Conservation (phyloP, 2,888 invertebrate genomes). For the Trichacis sp. region DNA sequence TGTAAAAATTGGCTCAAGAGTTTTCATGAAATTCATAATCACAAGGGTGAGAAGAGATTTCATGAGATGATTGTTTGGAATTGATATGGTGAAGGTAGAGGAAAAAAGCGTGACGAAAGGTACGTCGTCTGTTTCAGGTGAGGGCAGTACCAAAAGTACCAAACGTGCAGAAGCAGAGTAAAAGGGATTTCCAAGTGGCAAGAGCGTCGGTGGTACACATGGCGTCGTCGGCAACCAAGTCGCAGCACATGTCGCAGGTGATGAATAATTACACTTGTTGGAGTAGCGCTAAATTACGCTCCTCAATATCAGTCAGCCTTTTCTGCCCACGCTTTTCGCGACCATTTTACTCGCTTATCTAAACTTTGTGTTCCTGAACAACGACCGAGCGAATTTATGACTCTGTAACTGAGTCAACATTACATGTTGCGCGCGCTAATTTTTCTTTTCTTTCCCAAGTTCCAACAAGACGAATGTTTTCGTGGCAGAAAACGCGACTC, state of each 20-base stretch:
- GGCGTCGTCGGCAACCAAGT: conserved; percentile 65
- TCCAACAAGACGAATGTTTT: no score
- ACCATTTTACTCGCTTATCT: neutral
- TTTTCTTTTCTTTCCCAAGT: no score
- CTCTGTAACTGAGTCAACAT: neutral
- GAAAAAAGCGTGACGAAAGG: no score
- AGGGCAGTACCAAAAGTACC: conserved; percentile 63
- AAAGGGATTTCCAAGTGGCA: conserved; percentile 65
- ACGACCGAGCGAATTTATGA: neutral
- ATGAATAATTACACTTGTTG: conserved; percentile 36
- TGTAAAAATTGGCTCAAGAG: no score
- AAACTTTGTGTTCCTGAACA: neutral
- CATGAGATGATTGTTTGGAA: no score
- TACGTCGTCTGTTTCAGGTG: conserved; percentile 55
- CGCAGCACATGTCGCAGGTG: conserved; percentile 67
- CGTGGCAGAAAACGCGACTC: no score
- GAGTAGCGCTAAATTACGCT: conserved; percentile 18
- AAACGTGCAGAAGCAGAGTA: conserved; percentile 47
- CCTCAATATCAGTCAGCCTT: conserved; percentile 22
- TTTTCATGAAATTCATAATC: no score
- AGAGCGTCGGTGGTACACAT: conserved; percentile 66
- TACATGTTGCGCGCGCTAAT: no score
- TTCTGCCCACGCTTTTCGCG: neutral
- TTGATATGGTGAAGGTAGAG: no score
- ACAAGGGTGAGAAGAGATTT: no score